Evolutionary conservation across 2,797 vertebrate species (phyloP).

Genomic region (Clangula hyemalis): DNA sequence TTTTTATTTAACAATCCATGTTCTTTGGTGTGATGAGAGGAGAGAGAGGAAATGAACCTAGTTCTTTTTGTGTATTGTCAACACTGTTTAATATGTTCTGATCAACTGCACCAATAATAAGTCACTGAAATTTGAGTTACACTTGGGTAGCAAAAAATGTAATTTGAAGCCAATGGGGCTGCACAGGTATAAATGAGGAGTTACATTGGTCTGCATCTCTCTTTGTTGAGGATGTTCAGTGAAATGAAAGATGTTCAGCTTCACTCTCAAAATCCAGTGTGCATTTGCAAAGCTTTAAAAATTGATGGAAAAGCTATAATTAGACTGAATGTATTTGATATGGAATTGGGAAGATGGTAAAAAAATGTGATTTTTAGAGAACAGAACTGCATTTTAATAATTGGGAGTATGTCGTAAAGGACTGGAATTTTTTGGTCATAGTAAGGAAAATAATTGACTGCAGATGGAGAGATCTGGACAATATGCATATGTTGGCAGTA

Average conservation of each 20-base stretch:
- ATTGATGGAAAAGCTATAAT: conserved; percentile 28
- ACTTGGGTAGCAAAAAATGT: background rate
- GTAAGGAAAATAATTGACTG: conserved; percentile 72
- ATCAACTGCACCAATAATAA: conserved; percentile 10
- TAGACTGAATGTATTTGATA: conserved; percentile 11
- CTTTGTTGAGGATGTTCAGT: background rate
- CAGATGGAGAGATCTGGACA: conserved; percentile 66
- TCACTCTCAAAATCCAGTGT: background rate
- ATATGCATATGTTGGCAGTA: conserved; percentile 63
- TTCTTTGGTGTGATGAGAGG: background rate
- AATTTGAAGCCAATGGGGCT: background rate
- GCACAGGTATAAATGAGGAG: background rate
- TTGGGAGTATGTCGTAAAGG: conserved; percentile 58
- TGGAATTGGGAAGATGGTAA: background rate
- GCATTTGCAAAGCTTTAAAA: conserved; percentile 30
- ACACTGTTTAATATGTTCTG: background rate
- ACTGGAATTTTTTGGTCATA: conserved; percentile 68
- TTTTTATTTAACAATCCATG: conserved; percentile 10
- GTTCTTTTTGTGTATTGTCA: conserved; percentile 1
- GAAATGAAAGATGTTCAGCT: background rate
- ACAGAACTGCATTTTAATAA: conserved; percentile 26
- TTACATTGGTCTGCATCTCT: background rate
- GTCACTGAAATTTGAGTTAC: background rate
- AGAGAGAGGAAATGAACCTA: background rate
- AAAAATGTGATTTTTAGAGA: background rate